These are phyloP conservation scores for Bombus confusus DNA, from an alignment of 1,140 invertebrate genomes.

Conservation along the genomic window DNA sequence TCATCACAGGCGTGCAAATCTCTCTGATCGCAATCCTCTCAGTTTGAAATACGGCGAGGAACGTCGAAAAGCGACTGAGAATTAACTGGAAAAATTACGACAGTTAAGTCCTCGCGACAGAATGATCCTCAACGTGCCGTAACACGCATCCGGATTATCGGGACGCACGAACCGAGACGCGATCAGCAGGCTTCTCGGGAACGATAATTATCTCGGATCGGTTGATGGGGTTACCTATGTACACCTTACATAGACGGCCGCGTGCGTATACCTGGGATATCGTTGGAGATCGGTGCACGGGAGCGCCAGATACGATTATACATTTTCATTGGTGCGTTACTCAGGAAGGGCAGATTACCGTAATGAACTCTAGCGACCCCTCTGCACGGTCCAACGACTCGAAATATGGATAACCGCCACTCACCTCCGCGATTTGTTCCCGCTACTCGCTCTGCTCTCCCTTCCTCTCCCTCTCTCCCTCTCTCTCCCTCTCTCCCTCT, in stretches of 20 bases:
- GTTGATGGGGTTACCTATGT: constrained; percentile 55
- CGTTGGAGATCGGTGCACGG: constrained; percentile 48
- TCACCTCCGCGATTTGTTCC: constrained; percentile 47
- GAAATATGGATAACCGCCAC: constrained; percentile 74
- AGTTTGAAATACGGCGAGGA: not conserved
- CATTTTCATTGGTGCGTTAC: constrained; percentile 78
- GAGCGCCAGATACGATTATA: constrained; percentile 74
- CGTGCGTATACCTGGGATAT: constrained; percentile 45
- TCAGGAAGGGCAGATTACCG: constrained; percentile 77
- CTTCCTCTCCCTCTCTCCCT: not conserved
- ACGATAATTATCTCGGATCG: constrained; percentile 72
- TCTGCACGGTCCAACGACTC: constrained; percentile 73
- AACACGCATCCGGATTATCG: constrained; percentile 50
- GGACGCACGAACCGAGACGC: constrained; percentile 36
- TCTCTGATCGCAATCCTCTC: not conserved
- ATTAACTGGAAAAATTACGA: not conserved
- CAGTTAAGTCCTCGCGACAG: not conserved
- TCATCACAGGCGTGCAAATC: not conserved
- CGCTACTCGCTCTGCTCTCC: not conserved
- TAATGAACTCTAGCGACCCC: constrained; percentile 75
- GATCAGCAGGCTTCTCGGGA: constrained; percentile 53
- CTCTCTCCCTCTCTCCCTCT: not conserved
- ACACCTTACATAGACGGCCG: constrained; percentile 35
- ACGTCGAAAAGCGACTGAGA: not conserved
- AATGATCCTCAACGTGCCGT: constrained; percentile 23